phyloP scores from a whole-genome alignment of 1,140 invertebrate genomes.

The Capitella teleta region DNA sequence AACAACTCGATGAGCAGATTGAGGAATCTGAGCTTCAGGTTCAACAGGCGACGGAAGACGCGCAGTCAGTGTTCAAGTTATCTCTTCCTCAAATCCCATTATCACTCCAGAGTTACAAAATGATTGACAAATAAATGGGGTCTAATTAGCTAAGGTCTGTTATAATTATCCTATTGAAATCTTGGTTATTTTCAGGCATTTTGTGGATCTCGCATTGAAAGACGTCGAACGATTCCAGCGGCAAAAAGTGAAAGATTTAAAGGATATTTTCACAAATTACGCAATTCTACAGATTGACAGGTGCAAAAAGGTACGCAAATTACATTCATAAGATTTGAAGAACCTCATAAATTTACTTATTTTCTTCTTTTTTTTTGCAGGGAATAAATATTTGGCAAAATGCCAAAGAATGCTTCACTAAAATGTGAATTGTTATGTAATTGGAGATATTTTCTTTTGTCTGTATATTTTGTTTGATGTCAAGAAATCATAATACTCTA shows the following conservation, averaged over 20 bases:
- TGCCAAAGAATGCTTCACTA: too few species aligned
- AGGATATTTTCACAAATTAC: slow-evolving; percentile 63
- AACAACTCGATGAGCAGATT: slow-evolving; percentile 60
- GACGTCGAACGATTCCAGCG: slow-evolving; percentile 68
- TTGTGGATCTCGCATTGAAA: slow-evolving; percentile 56
- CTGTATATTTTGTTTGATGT: too few species aligned
- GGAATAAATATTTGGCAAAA: too few species aligned
- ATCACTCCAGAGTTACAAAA: not conserved
- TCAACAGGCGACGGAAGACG: slow-evolving; percentile 49
- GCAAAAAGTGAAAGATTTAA: slow-evolving; percentile 64
- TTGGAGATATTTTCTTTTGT: too few species aligned
- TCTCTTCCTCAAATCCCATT: not conserved
- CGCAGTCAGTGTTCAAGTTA: slow-evolving; percentile 46
- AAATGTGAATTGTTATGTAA: too few species aligned
- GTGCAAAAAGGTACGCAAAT: slow-evolving; percentile 69
- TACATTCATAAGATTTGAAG: too few species aligned
- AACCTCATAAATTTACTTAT: too few species aligned
- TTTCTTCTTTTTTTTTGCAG: too few species aligned
- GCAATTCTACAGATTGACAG: slow-evolving; percentile 67
- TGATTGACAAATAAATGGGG: not conserved
- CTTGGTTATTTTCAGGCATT: slow-evolving; percentile 50
- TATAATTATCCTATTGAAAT: not conserved
- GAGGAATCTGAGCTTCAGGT: slow-evolving; percentile 52
- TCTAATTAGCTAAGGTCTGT: not conserved
- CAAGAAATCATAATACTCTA: too few species aligned